Conservation (phyloP, 2,113 vertebrate species). For the Chloebia gouldiae region DNA sequence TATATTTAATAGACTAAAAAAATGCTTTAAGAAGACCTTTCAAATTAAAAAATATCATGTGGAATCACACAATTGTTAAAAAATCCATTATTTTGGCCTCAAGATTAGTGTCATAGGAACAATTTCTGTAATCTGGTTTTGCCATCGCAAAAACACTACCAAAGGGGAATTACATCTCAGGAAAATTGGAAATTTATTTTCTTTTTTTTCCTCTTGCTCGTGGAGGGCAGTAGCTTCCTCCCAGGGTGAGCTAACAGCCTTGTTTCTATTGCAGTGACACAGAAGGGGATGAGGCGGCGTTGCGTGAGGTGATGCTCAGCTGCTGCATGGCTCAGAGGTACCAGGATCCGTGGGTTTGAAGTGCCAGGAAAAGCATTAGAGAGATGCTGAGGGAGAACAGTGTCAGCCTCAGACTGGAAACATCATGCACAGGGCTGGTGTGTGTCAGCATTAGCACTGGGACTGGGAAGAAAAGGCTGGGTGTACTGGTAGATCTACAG, state of each 20-base stretch:
- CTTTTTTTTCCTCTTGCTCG: neutral
- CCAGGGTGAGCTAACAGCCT: neutral
- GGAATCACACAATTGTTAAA: neutral
- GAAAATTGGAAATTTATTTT: neutral
- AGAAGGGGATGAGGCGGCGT: accelerated
- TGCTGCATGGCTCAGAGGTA: neutral
- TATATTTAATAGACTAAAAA: neutral
- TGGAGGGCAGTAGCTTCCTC: neutral
- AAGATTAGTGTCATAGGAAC: neutral
- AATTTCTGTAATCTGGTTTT: neutral
- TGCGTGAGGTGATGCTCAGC: neutral
- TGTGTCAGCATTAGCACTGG: neutral
- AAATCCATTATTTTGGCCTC: neutral
- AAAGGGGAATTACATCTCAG: neutral
- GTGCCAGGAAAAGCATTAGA: neutral
- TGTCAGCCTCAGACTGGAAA: neutral
- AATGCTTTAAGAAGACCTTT: neutral
- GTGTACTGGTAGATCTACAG: neutral
- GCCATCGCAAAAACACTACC: neutral
- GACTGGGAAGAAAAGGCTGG: neutral
- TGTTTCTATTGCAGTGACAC: accelerated
- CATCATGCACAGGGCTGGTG: neutral
- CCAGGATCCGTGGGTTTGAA: neutral
- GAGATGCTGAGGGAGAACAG: neutral
- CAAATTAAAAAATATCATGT: neutral